These are phyloP conservation scores for Urechis unicinctus DNA, from an alignment of 2,888 invertebrate species.

Conservation along the genomic window DNA sequence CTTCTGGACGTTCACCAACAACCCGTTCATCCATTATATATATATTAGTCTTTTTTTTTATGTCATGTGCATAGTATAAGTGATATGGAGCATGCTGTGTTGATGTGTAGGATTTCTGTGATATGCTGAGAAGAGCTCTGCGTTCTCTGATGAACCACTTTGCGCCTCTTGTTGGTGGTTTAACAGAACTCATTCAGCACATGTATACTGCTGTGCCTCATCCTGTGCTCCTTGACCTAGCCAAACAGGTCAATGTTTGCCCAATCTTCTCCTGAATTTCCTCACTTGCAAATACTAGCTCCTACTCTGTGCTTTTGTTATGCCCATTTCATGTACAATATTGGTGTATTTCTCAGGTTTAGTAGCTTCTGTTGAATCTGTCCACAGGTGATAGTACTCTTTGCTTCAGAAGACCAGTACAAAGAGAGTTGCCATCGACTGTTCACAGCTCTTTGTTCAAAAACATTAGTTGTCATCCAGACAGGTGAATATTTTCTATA, in stretches of 20 bases:
- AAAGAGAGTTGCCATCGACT: conserved; percentile 48
- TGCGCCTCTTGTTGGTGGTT: conserved; percentile 62
- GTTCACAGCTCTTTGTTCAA: conserved; percentile 38
- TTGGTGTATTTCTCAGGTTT: too few species aligned
- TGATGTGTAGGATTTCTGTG: conserved; percentile 59
- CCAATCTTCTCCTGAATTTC: neutral
- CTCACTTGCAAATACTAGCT: conserved; percentile 9
- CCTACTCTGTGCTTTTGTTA: too few species aligned
- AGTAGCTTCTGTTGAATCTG: too few species aligned
- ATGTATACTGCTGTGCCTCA: conserved; percentile 67
- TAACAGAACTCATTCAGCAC: conserved; percentile 63
- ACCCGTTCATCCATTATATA: neutral
- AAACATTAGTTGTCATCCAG: conserved; percentile 33
- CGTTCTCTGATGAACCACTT: conserved; percentile 67
- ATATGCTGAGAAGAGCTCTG: conserved; percentile 67
- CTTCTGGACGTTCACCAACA: neutral
- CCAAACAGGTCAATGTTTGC: conserved; percentile 61
- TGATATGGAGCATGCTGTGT: too few species aligned
- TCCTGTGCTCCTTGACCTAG: conserved; percentile 65
- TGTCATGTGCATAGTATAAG: too few species aligned
- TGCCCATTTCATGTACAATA: too few species aligned
- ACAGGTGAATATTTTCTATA: too few species aligned
- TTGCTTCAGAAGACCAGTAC: conserved; percentile 35
- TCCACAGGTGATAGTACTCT: conserved; percentile 47
- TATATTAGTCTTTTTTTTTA: too few species aligned